These are phyloP conservation scores for Oryctes rhinoceros DNA, from an alignment of 1,140 invertebrate genomes.

Conservation along the genomic window DNA sequence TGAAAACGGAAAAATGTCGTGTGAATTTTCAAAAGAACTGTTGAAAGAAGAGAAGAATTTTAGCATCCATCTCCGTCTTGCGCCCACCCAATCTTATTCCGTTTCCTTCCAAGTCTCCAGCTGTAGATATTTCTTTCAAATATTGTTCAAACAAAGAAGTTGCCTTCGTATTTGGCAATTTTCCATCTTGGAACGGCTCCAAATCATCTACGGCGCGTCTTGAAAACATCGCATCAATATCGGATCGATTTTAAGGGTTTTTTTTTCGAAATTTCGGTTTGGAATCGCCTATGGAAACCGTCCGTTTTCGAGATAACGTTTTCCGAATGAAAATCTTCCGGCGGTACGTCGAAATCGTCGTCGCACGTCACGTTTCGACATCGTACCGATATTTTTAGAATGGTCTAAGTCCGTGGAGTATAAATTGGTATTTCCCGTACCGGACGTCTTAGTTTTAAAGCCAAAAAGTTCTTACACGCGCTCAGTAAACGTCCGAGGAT, in stretches of 20 bases:
- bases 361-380: neutral
- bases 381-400: neutral
- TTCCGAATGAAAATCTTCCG: neutral
- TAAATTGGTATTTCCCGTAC: constrained; percentile 21
- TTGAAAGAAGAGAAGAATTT: neutral
- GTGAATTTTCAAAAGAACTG: neutral
- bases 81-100: neutral
- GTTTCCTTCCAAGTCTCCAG: neutral
- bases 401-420: neutral
- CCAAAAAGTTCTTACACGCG: neutral
- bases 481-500: neutral
- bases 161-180: constrained; percentile 24
- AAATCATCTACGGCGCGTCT: neutral
- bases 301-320: neutral
- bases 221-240: neutral
- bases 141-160: constrained; percentile 33
- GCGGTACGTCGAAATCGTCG: neutral
- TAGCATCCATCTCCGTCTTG: neutral
- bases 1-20: neutral
- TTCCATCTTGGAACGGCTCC: constrained; percentile 9
- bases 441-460: constrained; percentile 4
- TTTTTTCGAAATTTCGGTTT: neutral
- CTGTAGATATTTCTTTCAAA: constrained; percentile 7
- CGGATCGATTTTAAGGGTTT: neutral
- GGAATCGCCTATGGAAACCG: neutral